phyloP scores from a whole-genome alignment of 2,888 invertebrate species.

The Cantharis nigra region DNA sequence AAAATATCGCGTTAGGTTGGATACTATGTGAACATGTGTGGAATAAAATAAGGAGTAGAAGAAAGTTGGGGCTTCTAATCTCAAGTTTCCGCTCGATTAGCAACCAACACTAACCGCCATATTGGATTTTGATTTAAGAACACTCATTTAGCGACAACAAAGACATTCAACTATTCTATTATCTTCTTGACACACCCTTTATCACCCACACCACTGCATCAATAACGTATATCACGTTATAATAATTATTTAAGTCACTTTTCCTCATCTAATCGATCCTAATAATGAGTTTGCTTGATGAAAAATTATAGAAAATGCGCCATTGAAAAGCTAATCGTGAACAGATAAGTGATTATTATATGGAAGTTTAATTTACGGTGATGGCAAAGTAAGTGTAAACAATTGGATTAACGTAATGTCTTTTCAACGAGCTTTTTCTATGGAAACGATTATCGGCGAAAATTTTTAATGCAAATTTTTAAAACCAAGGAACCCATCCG shows the following conservation, averaged over 20 bases:
- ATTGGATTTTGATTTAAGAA: slow-evolving; percentile 59
- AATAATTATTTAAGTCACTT: slow-evolving; percentile 9
- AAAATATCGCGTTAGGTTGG: neutral
- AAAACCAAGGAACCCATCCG: neutral
- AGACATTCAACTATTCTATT: slow-evolving; percentile 55
- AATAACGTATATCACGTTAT: slow-evolving; percentile 25
- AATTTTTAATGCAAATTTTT: neutral
- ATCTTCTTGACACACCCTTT: slow-evolving; percentile 54
- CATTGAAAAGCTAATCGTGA: neutral
- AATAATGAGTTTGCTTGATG: neutral
- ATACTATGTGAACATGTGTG: slow-evolving; percentile 28
- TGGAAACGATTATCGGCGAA: neutral
- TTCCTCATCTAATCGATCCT: neutral
- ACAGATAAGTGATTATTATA: neutral
- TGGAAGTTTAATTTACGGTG: neutral
- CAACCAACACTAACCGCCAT: slow-evolving; percentile 55
- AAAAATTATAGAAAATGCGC: neutral
- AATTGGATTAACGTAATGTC: neutral
- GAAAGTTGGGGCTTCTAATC: slow-evolving; percentile 48
- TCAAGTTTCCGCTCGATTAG: slow-evolving; percentile 58
- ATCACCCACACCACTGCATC: slow-evolving; percentile 40
- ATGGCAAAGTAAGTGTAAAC: neutral
- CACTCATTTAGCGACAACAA: slow-evolving; percentile 56
- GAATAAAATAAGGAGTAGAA: slow-evolving; percentile 35
- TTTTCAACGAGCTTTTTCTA: neutral